These are phyloP conservation scores for Melanostigma gelatinosum DNA, from an alignment of 2,113 vertebrate species.

Conservation along the genomic window DNA sequence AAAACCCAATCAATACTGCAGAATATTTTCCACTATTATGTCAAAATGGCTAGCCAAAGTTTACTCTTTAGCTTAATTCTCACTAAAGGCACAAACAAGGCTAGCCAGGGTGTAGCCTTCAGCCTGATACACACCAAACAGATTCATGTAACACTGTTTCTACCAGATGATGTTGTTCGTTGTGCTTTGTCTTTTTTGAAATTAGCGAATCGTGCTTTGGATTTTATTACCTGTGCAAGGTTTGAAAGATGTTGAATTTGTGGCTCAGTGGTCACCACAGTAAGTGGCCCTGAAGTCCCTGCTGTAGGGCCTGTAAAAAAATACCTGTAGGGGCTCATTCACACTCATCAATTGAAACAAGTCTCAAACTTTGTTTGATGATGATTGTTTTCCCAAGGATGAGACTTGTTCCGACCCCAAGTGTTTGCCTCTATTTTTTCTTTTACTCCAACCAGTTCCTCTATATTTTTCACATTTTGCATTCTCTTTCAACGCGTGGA, in stretches of 20 bases:
- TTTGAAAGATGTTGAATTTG: slow-evolving; percentile 21
- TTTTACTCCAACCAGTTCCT: not conserved
- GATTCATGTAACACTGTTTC: slow-evolving; percentile 45
- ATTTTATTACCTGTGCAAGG: slow-evolving; percentile 17
- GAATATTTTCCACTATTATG: slow-evolving; percentile 37
- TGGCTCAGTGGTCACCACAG: slow-evolving; percentile 15
- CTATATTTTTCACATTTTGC: not conserved
- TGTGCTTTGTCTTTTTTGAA: slow-evolving; percentile 74
- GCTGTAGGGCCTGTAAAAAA: slow-evolving; percentile 31
- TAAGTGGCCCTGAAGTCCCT: slow-evolving; percentile 21
- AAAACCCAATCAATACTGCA: slow-evolving; percentile 34
- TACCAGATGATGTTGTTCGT: slow-evolving; percentile 39
- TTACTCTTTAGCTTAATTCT: slow-evolving; percentile 45
- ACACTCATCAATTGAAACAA: slow-evolving; percentile 15
- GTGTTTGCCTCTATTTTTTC: not conserved
- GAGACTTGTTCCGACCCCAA: slow-evolving; percentile 14
- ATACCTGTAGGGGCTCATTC: slow-evolving; percentile 27
- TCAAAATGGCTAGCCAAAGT: slow-evolving; percentile 50
- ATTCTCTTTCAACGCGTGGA: not conserved
- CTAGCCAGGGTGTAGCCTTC: slow-evolving; percentile 26
- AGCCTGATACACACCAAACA: slow-evolving; percentile 40
- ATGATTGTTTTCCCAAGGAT: not conserved
- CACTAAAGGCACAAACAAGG: slow-evolving; percentile 67
- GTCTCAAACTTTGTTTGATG: slow-evolving; percentile 3
- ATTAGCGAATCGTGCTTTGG: slow-evolving; percentile 50